These are phyloP conservation scores for Drosophila neocordata DNA, from an alignment of 1,140 invertebrate genomes.

Conservation along the genomic window DNA sequence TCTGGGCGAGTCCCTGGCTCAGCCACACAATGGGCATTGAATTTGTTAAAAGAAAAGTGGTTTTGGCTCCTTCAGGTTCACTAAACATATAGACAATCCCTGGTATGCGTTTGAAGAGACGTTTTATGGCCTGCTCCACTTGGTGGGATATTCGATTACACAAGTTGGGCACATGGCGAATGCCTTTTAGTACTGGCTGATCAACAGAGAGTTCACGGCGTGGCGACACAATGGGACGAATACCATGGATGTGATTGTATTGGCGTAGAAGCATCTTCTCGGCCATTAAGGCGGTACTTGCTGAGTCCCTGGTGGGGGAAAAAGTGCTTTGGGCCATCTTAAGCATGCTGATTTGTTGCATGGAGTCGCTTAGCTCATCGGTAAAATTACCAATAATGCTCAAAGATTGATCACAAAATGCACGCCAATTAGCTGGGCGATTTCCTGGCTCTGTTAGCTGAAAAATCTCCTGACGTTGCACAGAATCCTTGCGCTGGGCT, in stretches of 20 bases:
- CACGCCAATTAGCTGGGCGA: conserved; percentile 91
- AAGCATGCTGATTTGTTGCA: conserved; percentile 78
- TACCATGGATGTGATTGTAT: conserved; percentile 83
- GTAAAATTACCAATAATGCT: conserved; percentile 86
- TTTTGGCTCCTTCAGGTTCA: conserved; percentile 87
- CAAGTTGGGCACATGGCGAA: conserved; percentile 67
- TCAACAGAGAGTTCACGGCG: not conserved
- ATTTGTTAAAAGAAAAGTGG: conserved; percentile 86
- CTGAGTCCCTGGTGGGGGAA: conserved; percentile 22
- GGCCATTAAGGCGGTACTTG: conserved; percentile 51
- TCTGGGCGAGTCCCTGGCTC: conserved; percentile 87
- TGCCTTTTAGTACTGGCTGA: conserved; percentile 7
- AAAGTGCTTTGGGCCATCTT: conserved; percentile 38
- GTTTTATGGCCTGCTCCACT: conserved; percentile 53
- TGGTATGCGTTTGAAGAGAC: conserved; percentile 84
- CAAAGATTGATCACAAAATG: conserved; percentile 86
- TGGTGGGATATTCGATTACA: conserved; percentile 81
- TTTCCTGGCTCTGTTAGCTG: conserved; percentile 87
- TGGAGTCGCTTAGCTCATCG: conserved; percentile 85
- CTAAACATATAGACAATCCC: conserved; percentile 88
- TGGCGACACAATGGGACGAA: conserved; percentile 64
- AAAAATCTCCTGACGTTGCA: conserved; percentile 86
- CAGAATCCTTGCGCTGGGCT: conserved; percentile 23
- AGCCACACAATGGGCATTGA: conserved; percentile 89
- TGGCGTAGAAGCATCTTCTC: conserved; percentile 72